These are phyloP conservation scores for Trichopria drosophilae DNA, from an alignment of 2,888 invertebrate species.

Conservation along the genomic window DNA sequence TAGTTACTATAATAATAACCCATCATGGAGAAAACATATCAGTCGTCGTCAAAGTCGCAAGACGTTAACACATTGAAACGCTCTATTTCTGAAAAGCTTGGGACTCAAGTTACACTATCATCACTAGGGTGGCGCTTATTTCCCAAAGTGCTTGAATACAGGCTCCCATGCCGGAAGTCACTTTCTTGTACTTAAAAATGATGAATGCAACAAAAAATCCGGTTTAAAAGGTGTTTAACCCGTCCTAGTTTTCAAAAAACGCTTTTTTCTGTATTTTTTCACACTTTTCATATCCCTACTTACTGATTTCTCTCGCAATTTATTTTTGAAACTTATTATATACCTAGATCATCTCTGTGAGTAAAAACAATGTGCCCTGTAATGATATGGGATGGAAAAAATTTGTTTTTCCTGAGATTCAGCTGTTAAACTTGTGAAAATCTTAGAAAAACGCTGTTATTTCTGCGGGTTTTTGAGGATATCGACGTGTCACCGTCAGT, in stretches of 20 bases:
- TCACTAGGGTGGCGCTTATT: conserved; percentile 6
- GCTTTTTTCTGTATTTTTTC: conserved; percentile 6
- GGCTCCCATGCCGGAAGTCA: conserved; percentile 2
- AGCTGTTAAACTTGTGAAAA: conserved; percentile 3
- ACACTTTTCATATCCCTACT: not conserved
- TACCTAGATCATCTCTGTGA: not conserved
- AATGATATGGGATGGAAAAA: conserved; percentile 1
- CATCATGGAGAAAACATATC: too few species aligned
- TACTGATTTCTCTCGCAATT: not conserved
- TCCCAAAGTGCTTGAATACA: conserved; percentile 6
- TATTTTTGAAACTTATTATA: not conserved
- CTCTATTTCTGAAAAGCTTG: too few species aligned
- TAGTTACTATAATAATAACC: too few species aligned
- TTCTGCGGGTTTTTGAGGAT: conserved; percentile 6
- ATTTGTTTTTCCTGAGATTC: not conserved
- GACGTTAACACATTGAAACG: too few species aligned
- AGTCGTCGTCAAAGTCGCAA: too few species aligned
- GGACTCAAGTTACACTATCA: too few species aligned
- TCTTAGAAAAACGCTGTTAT: conserved; percentile 4
- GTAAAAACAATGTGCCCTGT: not conserved
- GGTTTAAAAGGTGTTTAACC: not conserved
- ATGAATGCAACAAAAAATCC: conserved; percentile 2
- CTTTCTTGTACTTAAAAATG: not conserved
- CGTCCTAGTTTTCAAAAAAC: conserved; percentile 8
- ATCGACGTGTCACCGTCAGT: not conserved